These are phyloP conservation scores for Coturnix japonica DNA, from an alignment of 2,113 vertebrate species.

Conservation along the genomic window DNA sequence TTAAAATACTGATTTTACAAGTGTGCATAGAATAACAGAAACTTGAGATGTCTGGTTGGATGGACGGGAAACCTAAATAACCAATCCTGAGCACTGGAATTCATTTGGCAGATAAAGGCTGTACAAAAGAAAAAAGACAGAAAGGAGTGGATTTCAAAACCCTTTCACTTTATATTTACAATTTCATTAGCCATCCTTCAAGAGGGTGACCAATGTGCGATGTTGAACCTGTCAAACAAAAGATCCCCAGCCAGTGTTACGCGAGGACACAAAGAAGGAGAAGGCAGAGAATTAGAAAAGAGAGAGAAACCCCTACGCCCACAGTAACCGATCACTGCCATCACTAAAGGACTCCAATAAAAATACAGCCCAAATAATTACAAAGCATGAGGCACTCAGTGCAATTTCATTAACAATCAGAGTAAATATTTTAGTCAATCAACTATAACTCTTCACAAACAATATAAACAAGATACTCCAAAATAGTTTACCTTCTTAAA, in stretches of 20 bases:
- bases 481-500: neutral
- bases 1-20: constrained; percentile 58
- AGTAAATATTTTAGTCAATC: neutral
- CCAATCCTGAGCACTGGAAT: constrained; percentile 15
- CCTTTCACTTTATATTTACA: constrained; percentile 46
- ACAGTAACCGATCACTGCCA: neutral
- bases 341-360: neutral
- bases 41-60: constrained; percentile 34
- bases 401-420: neutral
- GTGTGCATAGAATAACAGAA: constrained; percentile 58
- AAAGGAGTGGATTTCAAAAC: neutral
- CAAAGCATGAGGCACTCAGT: neutral
- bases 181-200: constrained; percentile 53
- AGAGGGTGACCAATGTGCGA: constrained; percentile 10
- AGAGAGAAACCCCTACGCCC: neutral
- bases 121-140: neutral
- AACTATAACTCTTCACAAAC: neutral
- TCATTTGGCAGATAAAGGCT: constrained; percentile 28
- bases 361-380: neutral
- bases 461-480: neutral
- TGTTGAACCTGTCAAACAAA: neutral
- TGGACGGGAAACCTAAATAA: constrained; percentile 50
- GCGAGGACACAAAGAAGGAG: constrained; percentile 23
- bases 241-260: neutral
- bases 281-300: neutral